Conservation (phyloP, 2,113 vertebrate genomes). For the Atlantisia rogersi region DNA sequence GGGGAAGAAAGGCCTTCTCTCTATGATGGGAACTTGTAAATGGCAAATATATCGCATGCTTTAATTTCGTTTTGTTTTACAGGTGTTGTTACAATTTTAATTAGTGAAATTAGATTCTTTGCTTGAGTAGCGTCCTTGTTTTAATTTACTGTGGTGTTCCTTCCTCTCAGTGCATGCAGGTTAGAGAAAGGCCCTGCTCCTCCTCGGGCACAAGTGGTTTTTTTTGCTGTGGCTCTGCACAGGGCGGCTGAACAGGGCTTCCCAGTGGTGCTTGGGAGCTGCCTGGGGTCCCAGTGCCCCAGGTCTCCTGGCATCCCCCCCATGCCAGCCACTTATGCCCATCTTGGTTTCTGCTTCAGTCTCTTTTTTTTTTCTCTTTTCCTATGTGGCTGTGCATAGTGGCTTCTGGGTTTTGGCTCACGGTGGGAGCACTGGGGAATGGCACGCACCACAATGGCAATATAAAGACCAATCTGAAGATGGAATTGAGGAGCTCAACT, state of each 20-base stretch:
- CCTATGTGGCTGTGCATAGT: neutral
- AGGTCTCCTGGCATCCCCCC: neutral
- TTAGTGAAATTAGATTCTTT: slow-evolving; percentile 16
- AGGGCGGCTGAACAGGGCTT: neutral
- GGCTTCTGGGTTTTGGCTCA: neutral
- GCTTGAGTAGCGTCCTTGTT: slow-evolving; percentile 11
- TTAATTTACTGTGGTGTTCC: neutral
- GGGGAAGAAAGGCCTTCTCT: neutral
- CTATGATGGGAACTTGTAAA: neutral
- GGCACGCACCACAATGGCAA: neutral
- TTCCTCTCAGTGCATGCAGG: accelerated
- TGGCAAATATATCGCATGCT: neutral
- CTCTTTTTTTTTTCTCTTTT: neutral
- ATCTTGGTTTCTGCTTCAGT: neutral
- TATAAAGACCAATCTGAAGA: neutral
- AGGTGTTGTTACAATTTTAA: neutral
- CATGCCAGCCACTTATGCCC: neutral
- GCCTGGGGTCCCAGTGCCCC: accelerated
- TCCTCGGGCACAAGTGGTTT: neutral
- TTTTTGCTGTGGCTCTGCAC: neutral
- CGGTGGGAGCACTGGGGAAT: neutral
- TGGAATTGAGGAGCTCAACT: neutral
- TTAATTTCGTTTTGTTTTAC: slow-evolving; percentile 18
- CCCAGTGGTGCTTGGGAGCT: neutral
- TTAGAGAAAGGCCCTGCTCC: neutral